Percentiles rank a stretch among this genome's conserved stretches.
phyloP scores from a whole-genome alignment of 64 coral and sea anemone genomes.

The Pocillopora verrucosa region DNA sequence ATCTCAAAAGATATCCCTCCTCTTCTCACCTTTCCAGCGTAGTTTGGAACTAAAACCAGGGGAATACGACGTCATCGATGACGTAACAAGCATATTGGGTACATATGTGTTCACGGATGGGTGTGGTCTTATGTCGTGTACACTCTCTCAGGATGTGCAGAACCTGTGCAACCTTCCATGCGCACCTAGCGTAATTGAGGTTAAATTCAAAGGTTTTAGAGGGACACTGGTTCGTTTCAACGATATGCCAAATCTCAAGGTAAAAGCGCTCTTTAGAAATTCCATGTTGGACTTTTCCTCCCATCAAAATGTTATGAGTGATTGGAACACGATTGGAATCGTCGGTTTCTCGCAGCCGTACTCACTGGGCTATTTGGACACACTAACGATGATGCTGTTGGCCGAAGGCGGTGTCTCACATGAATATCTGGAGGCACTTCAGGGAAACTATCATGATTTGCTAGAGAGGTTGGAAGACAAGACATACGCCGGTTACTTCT shows the following conservation, averaged over 20 bases:
- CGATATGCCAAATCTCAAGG: conserved; percentile 28
- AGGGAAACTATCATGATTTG: conserved; percentile 72
- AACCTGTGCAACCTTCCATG: conserved; percentile 10
- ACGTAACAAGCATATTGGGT: conserved; percentile 35
- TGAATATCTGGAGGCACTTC: conserved; percentile 73
- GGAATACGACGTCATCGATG: conserved; percentile 53
- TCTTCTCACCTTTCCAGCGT: conserved; percentile 56
- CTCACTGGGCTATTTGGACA: conserved; percentile 75
- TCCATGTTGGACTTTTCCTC: conserved; percentile 73
- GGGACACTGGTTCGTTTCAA: conserved; percentile 51
- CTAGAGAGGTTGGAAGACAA: conserved; percentile 42
- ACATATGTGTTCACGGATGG: conserved; percentile 68
- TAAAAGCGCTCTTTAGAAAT: conserved; percentile 67
- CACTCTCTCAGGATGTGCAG: conserved; percentile 61
- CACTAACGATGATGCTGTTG: conserved; percentile 83
- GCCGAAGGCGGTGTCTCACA: conserved; percentile 69
- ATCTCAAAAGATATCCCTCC: conserved; percentile 45
- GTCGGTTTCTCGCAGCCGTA: conserved; percentile 76
- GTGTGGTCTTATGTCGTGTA: conserved; percentile 75
- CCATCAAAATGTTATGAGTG: conserved; percentile 31
- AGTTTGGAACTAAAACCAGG: conserved; percentile 44
- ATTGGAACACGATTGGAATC: conserved; percentile 61
- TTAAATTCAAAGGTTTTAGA: conserved; percentile 63
- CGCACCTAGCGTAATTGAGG: conserved; percentile 61
- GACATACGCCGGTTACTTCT: conserved; percentile 47